These are phyloP conservation scores for Ailurus styani DNA, from an alignment of 2,113 vertebrate genomes.

Conservation along the genomic window DNA sequence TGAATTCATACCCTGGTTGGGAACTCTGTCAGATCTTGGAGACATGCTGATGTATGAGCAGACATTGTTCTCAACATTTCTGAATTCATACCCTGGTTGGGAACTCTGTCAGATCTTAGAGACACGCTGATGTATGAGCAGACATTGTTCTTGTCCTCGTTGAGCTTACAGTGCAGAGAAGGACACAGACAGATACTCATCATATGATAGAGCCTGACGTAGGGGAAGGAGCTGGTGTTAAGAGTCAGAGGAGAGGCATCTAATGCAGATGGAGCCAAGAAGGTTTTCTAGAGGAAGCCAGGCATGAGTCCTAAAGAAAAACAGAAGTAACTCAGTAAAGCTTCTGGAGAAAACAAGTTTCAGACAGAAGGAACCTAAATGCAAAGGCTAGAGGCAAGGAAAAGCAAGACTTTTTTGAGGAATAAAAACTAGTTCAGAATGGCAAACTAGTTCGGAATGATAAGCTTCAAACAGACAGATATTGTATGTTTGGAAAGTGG, in stretches of 20 bases:
- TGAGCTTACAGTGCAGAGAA: neutral
- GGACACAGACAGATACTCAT: no score
- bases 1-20: neutral
- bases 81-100: neutral
- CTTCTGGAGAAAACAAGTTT: neutral
- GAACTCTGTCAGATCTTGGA: neutral
- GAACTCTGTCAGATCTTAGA: neutral
- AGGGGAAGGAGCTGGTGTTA: no score
- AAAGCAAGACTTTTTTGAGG: neutral
- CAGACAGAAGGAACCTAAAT: neutral
- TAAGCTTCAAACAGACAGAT: neutral
- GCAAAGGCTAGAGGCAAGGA: neutral
- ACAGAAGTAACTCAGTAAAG: neutral
- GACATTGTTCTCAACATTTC: neutral
- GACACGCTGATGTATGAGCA: neutral
- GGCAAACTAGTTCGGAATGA: neutral
- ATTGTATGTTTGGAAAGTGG: neutral
- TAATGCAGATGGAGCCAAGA: neutral
- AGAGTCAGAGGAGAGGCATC: neutral
- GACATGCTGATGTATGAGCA: neutral
- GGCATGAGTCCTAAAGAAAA: neutral
- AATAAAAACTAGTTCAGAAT: neutral
- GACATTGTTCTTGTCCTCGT: neutral
- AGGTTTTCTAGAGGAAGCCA: neutral
- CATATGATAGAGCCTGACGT: neutral